A percentile compares a stretch with the other conserved stretches of the same genome.
Conservation (phyloP, 1,140 invertebrate genomes). For the Ladona fulva region DNA sequence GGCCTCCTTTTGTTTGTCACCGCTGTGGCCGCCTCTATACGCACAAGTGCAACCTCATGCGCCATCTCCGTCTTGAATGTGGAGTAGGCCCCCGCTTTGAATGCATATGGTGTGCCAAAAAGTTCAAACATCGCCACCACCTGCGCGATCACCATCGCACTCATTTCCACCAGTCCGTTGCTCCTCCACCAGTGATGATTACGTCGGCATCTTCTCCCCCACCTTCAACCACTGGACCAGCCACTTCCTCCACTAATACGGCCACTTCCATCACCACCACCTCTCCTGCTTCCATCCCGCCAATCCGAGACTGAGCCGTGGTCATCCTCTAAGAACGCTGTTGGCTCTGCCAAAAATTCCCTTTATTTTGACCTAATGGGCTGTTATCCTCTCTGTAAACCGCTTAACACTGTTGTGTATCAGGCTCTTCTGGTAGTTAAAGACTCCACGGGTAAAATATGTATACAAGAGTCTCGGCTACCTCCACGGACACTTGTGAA, state of each 20-base stretch:
- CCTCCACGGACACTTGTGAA: background rate
- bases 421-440: background rate
- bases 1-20: slow-evolving; percentile 30
- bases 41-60: slow-evolving; percentile 37
- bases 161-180: slow-evolving; percentile 14
- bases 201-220: background rate
- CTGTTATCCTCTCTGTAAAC: background rate
- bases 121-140: slow-evolving; percentile 19
- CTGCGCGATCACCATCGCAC: slow-evolving; percentile 17
- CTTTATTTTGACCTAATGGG: background rate
- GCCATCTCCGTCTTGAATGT: slow-evolving; percentile 37
- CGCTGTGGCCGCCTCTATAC: slow-evolving; percentile 40
- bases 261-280: background rate
- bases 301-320: background rate
- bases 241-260: background rate
- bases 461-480: background rate
- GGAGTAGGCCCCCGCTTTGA: slow-evolving; percentile 27
- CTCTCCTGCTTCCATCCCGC: background rate
- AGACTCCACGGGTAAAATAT: background rate
- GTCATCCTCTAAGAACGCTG: background rate
- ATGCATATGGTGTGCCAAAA: slow-evolving; percentile 23
- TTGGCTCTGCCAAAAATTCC: background rate
- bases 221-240: background rate
- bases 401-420: background rate
- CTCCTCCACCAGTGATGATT: background rate